phyloP scores from a whole-genome alignment of 2,797 vertebrate genomes.

The Tapirus indicus region DNA sequence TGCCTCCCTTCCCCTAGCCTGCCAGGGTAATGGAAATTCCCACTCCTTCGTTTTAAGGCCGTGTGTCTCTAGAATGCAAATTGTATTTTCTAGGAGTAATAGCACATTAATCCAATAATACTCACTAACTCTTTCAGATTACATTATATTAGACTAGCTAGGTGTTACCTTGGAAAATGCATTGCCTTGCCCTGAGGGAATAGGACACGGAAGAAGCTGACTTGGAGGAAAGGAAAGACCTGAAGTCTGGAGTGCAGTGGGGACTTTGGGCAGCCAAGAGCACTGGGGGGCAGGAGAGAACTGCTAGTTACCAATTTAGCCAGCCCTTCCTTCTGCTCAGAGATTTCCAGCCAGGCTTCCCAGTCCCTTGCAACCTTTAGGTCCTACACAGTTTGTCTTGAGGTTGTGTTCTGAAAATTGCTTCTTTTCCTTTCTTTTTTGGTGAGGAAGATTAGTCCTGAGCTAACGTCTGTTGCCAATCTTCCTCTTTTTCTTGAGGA shows the following conservation, averaged over 20 bases:
- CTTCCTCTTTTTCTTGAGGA: too few species aligned
- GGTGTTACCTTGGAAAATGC: constrained; percentile 71
- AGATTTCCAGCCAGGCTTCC: background rate
- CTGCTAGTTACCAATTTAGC: background rate
- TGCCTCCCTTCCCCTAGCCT: background rate
- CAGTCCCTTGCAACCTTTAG: background rate
- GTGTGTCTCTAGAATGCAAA: constrained; percentile 68
- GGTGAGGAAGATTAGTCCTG: too few species aligned
- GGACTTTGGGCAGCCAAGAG: background rate
- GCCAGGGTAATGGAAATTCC: constrained; percentile 57
- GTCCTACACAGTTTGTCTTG: background rate
- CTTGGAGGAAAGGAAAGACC: background rate
- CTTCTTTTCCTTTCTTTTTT: background rate
- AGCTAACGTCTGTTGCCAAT: too few species aligned
- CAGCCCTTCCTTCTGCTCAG: rapidly evolving
- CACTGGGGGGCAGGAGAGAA: constrained; percentile 74
- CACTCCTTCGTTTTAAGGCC: constrained; percentile 13
- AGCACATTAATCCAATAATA: constrained; percentile 56
- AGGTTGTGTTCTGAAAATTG: background rate
- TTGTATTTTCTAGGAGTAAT: constrained; percentile 56
- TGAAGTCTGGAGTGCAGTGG: background rate
- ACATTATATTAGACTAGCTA: constrained; percentile 64
- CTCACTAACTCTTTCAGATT: constrained; percentile 52
- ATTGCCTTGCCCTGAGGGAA: constrained; percentile 38
- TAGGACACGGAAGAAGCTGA: background rate